Base-by-base conservation (phyloP, 2,888 invertebrate species). In the Nephrotoma appendiculata region DNA sequence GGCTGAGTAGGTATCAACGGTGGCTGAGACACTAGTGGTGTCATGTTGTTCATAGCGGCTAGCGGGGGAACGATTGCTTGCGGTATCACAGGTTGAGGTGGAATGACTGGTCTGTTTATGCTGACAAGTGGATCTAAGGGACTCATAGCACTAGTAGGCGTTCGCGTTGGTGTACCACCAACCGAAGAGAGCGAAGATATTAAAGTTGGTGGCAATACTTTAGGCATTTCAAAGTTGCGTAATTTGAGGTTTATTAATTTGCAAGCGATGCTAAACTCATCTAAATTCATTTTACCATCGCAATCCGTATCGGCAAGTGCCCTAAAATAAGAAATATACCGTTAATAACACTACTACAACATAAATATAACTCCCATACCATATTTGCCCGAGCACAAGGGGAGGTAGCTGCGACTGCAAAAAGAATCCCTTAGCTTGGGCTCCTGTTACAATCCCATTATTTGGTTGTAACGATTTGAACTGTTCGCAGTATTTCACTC, bases 201-300 rank as follows among this genome's bases (percentile, higher is more conserved):
- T 6, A 97, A 90, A 7, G 94, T 93, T 4, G 96, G 95, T 15
- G 99, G 99, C 88, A 99, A 92, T 2, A 93, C 92, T 90, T 96
- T 95, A 0, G 99, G 99, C 86, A 99, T 93, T 90, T 98, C 98
- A 89, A 96, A 95, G 4, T 98, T 98, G 87, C 98, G 95, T 12
- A 99, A 92, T 92, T 98, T 98, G 88, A 98, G 93, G 90, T 97
- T 98, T 87, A 98, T 98, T 87, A 98, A 93, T 93, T 98, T 98
- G 93, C 99, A 99, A 86, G 99, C 99, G 89, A 99, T 98, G 88
- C 98, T 98, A 92, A 99, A 99, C 92, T 99, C 99, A 89, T 96
- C 96, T 86, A 98, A 94, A 90, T 99, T 97, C 94, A 99, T 95
- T 92, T 97, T 98, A 0, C 99, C 99, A 93, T 99, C 99, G 15